These are phyloP conservation scores for Osmerus mordax DNA, from an alignment of 2,113 vertebrate species.

Conservation along the genomic window DNA sequence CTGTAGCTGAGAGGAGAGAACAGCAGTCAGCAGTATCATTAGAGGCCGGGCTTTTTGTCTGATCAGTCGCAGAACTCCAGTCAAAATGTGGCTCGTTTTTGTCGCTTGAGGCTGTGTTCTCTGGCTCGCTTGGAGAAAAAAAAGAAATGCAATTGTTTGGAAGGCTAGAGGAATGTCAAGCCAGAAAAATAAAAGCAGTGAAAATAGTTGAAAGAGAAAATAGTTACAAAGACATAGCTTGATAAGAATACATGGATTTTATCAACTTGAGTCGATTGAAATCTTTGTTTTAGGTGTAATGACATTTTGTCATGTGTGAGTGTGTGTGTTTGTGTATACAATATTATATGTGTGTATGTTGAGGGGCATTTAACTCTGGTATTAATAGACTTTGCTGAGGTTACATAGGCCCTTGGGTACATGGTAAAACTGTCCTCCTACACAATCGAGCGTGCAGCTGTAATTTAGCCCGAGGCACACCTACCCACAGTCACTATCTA, in stretches of 20 bases:
- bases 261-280: slow-evolving; percentile 56
- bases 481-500: slow-evolving; percentile 75
- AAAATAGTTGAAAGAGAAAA: slow-evolving; percentile 24
- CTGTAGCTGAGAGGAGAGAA: slow-evolving; percentile 24
- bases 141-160: slow-evolving; percentile 15
- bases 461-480: slow-evolving; percentile 69
- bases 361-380: slow-evolving; percentile 51
- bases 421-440: slow-evolving; percentile 74
- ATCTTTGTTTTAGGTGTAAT: slow-evolving; percentile 44
- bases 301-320: slow-evolving; percentile 38
- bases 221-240: slow-evolving; percentile 5
- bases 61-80: slow-evolving; percentile 16
- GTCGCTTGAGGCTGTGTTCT: slow-evolving; percentile 55
- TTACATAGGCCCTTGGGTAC: slow-evolving; percentile 66
- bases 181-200: slow-evolving; percentile 59
- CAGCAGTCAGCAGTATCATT: slow-evolving; percentile 43
- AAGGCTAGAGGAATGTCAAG: slow-evolving; percentile 53
- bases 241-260: slow-evolving; percentile 57
- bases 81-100: slow-evolving; percentile 46
- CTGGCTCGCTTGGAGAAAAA: slow-evolving; percentile 45
- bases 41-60: slow-evolving; percentile 30
- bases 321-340: slow-evolving; percentile 25
- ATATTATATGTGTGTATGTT: slow-evolving; percentile 22
- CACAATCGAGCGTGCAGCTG: slow-evolving; percentile 66
- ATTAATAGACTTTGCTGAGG: slow-evolving; percentile 70